Evolutionary conservation across 2,797 vertebrate genomes (phyloP).

Genomic region (Lophotriccus pileatus): DNA sequence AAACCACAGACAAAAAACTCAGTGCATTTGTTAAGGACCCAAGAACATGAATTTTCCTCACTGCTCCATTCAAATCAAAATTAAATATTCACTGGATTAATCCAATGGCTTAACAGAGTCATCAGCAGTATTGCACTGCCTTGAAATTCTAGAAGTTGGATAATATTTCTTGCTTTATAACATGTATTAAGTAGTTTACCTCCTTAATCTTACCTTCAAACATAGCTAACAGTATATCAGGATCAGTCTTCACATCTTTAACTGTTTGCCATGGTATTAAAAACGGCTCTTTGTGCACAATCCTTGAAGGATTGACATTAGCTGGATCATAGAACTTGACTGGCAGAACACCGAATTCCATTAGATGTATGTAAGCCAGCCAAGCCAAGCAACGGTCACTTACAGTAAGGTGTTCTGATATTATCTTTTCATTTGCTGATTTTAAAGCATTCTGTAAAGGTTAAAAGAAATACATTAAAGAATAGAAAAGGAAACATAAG

Average conservation of each 20-base stretch:
- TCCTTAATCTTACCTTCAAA: slow-evolving; percentile 83
- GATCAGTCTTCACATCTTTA: slow-evolving; percentile 81
- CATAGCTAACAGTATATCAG: slow-evolving; percentile 80
- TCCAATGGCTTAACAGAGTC: background rate
- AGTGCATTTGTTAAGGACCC: background rate
- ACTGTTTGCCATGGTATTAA: slow-evolving; percentile 85
- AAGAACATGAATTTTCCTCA: background rate
- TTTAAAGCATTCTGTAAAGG: slow-evolving; percentile 83
- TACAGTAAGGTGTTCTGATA: slow-evolving; percentile 79
- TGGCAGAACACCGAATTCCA: slow-evolving; percentile 87
- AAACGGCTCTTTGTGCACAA: slow-evolving; percentile 86
- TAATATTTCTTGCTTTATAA: background rate
- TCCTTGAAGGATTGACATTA: slow-evolving; percentile 82
- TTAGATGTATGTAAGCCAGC: slow-evolving; percentile 91
- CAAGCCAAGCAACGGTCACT: slow-evolving; percentile 88
- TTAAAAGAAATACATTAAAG: background rate
- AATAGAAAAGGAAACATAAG: background rate
- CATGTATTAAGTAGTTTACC: background rate
- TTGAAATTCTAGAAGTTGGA: background rate
- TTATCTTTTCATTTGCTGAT: slow-evolving; percentile 69
- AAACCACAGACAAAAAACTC: background rate
- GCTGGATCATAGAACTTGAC: slow-evolving; percentile 84
- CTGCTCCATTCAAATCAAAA: background rate
- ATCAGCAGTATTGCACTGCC: background rate
- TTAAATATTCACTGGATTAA: background rate